Evolutionary conservation across 1,140 invertebrate genomes (phyloP).

Genomic region (Arion vulgaris): DNA sequence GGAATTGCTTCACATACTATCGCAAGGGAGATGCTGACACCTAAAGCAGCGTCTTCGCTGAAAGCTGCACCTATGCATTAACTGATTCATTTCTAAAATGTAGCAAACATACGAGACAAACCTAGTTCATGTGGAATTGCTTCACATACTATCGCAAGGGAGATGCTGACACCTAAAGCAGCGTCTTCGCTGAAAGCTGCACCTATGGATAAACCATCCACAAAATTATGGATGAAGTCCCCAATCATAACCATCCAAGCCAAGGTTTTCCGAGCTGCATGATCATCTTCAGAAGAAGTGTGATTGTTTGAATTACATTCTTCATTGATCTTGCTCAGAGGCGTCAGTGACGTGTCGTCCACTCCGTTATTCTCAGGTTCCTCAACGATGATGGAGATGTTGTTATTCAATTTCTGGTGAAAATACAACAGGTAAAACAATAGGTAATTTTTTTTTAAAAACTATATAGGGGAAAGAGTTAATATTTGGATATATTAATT

Average conservation of each 20-base stretch:
- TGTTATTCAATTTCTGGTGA: background rate
- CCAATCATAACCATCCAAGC: constrained; percentile 97
- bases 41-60: no score
- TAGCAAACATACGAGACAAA: no score
- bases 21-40: no score
- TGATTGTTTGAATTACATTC: constrained; percentile 20
- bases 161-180: constrained; percentile 78
- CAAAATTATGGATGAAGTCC: constrained; percentile 93
- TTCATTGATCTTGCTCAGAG: background rate
- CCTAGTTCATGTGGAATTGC: constrained; percentile 83
- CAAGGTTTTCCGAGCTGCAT: constrained; percentile 76
- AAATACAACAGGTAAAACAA: no score
- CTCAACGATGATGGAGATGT: background rate
- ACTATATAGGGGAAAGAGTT: no score
- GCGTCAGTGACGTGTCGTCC: background rate
- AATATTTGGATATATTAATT: no score
- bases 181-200: constrained; percentile 80
- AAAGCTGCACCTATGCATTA: no score
- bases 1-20: no score
- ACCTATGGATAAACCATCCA: constrained; percentile 93
- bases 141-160: constrained; percentile 80
- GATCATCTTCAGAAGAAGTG: background rate
- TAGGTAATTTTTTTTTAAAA: no score
- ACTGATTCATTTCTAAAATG: no score
- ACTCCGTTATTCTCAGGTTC: background rate